Percentiles rank a stretch among this genome's conserved stretches.
phyloP scores from a whole-genome alignment of 1,140 invertebrate species.

The Choristoneura fumiferana region DNA sequence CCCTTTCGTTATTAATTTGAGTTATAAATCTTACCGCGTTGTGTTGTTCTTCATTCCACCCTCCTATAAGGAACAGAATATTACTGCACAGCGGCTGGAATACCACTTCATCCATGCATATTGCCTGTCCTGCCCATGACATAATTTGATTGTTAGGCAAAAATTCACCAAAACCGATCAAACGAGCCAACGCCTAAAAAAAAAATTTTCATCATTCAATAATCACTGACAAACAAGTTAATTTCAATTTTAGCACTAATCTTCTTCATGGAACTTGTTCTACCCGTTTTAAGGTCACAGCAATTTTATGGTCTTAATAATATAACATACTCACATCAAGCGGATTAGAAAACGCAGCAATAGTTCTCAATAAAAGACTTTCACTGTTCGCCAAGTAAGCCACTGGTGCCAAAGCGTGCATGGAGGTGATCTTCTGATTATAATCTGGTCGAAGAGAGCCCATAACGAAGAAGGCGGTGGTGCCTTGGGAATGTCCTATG shows the following conservation, averaged over 20 bases:
- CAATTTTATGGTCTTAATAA: too few relatives aligned
- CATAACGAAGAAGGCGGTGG: conserved; percentile 82
- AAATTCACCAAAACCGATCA: conserved; percentile 79
- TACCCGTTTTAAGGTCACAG: too few relatives aligned
- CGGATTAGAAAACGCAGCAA: conserved; percentile 54
- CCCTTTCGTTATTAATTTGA: background rate
- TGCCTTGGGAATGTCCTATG: conserved; percentile 86
- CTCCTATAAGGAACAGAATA: conserved; percentile 79
- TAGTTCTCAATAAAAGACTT: conserved; percentile 70
- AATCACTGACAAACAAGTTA: too few relatives aligned
- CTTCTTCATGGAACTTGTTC: too few relatives aligned
- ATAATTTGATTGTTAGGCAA: conserved; percentile 76
- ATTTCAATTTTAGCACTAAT: too few relatives aligned
- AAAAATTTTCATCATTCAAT: conserved; percentile 4
- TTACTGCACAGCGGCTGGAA: conserved; percentile 80
- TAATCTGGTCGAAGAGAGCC: conserved; percentile 81
- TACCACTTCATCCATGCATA: conserved; percentile 76
- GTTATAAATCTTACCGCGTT: conserved; percentile 65
- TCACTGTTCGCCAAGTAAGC: conserved; percentile 80
- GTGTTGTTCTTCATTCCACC: conserved; percentile 77
- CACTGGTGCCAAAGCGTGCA: conserved; percentile 84
- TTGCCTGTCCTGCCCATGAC: conserved; percentile 68
- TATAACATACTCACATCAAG: conserved; percentile 52
- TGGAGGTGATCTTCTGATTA: conserved; percentile 81
- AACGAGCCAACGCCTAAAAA: conserved; percentile 42